Conservation (phyloP, 2,888 invertebrate genomes). For the Melanostoma scalare region DNA sequence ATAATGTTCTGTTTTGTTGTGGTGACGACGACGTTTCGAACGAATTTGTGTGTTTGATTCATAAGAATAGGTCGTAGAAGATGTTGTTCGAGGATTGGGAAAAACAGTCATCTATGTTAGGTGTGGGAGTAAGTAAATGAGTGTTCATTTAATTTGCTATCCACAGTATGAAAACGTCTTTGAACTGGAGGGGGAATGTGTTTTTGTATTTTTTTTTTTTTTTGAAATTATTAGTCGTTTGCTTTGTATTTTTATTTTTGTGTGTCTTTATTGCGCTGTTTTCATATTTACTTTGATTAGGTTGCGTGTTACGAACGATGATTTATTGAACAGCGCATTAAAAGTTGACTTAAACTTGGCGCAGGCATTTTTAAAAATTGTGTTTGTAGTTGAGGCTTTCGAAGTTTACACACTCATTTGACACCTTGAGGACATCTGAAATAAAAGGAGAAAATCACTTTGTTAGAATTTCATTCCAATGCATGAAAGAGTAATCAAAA, state of each 20-base stretch:
- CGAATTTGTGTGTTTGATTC: slow-evolving; percentile 28
- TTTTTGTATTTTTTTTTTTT: slow-evolving; percentile 18
- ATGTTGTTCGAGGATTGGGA: neutral
- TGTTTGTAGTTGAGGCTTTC: slow-evolving; percentile 30
- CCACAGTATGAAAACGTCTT: slow-evolving; percentile 25
- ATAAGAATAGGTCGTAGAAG: slow-evolving; percentile 30
- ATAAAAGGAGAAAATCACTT: slow-evolving; percentile 4
- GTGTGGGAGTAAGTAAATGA: neutral
- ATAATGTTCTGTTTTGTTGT: slow-evolving; percentile 16
- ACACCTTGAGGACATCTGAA: slow-evolving; percentile 37
- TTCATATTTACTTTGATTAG: slow-evolving; percentile 1
- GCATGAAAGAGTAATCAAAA: neutral
- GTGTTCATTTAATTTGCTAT: neutral
- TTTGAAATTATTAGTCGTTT: slow-evolving; percentile 14
- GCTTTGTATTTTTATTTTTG: neutral
- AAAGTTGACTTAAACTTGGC: slow-evolving; percentile 44
- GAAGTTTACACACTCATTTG: neutral
- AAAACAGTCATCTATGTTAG: slow-evolving; percentile 16
- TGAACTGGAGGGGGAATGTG: slow-evolving; percentile 65
- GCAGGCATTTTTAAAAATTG: slow-evolving; percentile 52
- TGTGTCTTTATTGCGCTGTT: slow-evolving; percentile 11
- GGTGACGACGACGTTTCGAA: neutral
- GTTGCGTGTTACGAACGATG: slow-evolving; percentile 59
- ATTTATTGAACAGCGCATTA: slow-evolving; percentile 49
- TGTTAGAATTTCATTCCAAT: neutral